A percentile compares a stretch with the other conserved stretches of the same genome.
These are phyloP conservation scores for Branchellion lobata DNA, from an alignment of 2,888 invertebrate genomes.

Conservation along the genomic window DNA sequence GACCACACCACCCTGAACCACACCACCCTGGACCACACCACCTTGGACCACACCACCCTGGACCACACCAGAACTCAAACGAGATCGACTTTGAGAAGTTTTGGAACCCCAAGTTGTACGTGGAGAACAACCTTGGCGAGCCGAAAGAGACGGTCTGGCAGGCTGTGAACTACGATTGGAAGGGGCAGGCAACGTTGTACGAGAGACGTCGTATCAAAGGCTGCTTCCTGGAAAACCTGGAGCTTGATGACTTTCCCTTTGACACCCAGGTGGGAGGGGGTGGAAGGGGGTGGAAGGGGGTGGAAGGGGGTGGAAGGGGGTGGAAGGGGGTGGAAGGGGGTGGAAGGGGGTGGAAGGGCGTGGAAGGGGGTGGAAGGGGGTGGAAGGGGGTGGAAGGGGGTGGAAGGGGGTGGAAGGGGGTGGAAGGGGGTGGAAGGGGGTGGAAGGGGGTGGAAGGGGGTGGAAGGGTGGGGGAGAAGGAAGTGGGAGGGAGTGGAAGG, in stretches of 20 bases:
- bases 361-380: neutral
- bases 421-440: too few relatives aligned
- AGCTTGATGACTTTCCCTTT: slow-evolving; percentile 57
- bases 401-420: neutral
- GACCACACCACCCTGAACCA: too few relatives aligned
- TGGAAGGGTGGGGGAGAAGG: too few relatives aligned
- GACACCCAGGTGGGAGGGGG: slow-evolving; percentile 55
- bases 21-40: neutral
- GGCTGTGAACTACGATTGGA: slow-evolving; percentile 48
- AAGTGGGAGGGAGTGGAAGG: too few relatives aligned
- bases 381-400: neutral
- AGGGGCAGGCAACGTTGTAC: slow-evolving; percentile 52
- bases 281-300: neutral
- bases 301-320: neutral
- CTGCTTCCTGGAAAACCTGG: slow-evolving; percentile 56
- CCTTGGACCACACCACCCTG: neutral
- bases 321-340: neutral
- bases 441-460: too few relatives aligned
- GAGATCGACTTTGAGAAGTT: slow-evolving; percentile 53
- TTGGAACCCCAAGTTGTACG: slow-evolving; percentile 56
- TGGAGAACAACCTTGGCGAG: slow-evolving; percentile 55
- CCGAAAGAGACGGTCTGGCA: slow-evolving; percentile 53
- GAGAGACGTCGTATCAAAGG: slow-evolving; percentile 54
- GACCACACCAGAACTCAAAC: slow-evolving; percentile 46
- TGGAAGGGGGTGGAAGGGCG: neutral